Evolutionary conservation across 2,113 vertebrate species (phyloP).

Genomic region (Elanus axillaris): DNA sequence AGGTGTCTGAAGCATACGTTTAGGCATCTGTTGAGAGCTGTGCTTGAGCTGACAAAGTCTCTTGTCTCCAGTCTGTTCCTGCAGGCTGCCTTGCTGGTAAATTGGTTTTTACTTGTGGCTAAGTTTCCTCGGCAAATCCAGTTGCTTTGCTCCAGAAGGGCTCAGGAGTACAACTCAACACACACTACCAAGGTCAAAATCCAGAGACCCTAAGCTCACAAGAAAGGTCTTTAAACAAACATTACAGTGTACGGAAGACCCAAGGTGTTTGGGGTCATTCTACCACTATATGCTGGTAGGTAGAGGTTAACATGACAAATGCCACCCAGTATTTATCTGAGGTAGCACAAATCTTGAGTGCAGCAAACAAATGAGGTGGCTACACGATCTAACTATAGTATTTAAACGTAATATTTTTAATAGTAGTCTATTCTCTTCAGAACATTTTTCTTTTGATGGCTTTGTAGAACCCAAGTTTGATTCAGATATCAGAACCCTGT

Average conservation of each 20-base stretch:
- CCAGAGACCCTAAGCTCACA: not conserved
- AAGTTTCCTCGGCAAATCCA: not conserved
- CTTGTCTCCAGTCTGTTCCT: not conserved
- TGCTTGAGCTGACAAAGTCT: not conserved
- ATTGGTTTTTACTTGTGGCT: not conserved
- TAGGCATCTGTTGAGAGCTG: not conserved
- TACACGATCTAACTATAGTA: not conserved
- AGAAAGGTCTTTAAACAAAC: not conserved
- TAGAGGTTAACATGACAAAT: not conserved
- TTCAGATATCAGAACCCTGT: not conserved
- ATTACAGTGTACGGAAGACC: not conserved
- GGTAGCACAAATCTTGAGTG: not conserved
- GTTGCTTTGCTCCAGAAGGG: not conserved
- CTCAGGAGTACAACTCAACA: not conserved
- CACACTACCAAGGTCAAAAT: not conserved
- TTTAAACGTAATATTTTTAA: not conserved
- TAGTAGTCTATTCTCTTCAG: not conserved
- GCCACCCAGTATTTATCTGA: not conserved
- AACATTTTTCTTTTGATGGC: not conserved
- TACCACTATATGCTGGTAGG: not conserved
- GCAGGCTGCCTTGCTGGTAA: not conserved
- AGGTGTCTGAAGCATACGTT: not conserved
- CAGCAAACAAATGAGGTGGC: not conserved
- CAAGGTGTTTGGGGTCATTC: rapidly evolving
- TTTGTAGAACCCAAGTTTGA: not conserved